Evolutionary conservation across 2,797 vertebrate species (phyloP), one percentile per base, ranked within the genome.

Genomic region (Lepilemur ruficaudatus): DNA sequence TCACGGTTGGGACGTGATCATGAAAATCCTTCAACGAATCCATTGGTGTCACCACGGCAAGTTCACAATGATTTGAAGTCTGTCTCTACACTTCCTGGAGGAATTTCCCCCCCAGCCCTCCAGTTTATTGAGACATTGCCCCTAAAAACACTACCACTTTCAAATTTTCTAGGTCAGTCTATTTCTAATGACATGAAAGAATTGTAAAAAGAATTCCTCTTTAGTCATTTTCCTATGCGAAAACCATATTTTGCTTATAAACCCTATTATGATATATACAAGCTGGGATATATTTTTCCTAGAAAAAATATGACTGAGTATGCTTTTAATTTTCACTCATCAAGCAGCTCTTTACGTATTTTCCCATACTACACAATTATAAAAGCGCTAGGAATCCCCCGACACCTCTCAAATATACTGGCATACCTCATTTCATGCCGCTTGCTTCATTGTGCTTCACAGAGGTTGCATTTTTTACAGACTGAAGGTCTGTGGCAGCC

Each of bases 1-100:
- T 92, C 95, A 35, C 38, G 10, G 5, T 48, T 32, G 48, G 75
- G 41, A 30, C n/a, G 0, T 23, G 82, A 41, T 93, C 3, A 1
- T 86, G 61, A 94, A 91, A 90, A 57, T 89, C 55, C 48, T 73
- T 86, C 43, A 95, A 59, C 85, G 50, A 94, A 86, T 43, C 32
- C 15, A 9, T 4, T 10, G 22, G 43, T 52, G 18, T 67, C 17
- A 76, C 35, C 28, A 17, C 2, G 1, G 35, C 63, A 78, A 78
- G 61, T 73, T 91, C 48, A 61, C 46, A 46, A 10, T 48, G 59
- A 78, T 38, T 55, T 25, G 28, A 72, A 46, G 22, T 95, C 55
- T 59, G 4, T n/a, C 30, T 20, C 41, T 22, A 22, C 1, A n/a
- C 15, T 52, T 93, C 32, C 46, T 61, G 13, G 61, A 55, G 48